phyloP scores from a whole-genome alignment of 2,113 vertebrate species.

The Empidonax alnorum region DNA sequence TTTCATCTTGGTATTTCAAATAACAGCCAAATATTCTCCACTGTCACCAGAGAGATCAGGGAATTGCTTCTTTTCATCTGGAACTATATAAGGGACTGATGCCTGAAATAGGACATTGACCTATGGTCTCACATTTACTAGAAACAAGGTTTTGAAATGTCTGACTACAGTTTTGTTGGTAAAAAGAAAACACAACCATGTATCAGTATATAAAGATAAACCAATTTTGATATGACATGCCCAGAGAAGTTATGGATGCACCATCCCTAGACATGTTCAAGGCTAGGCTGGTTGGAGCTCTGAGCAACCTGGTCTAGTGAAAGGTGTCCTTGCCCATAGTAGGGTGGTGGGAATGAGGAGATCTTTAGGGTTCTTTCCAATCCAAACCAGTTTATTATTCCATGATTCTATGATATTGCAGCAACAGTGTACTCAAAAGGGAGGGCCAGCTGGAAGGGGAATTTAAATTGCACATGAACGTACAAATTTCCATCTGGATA shows the following conservation, averaged over 20 bases:
- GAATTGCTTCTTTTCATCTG: background rate
- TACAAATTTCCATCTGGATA: background rate
- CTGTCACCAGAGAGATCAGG: background rate
- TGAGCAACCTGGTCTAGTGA: background rate
- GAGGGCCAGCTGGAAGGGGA: background rate
- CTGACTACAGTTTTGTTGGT: background rate
- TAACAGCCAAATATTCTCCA: background rate
- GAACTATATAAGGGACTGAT: background rate
- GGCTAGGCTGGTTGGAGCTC: background rate
- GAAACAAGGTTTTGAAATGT: background rate
- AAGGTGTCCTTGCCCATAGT: background rate
- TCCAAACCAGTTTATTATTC: background rate
- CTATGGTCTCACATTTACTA: background rate
- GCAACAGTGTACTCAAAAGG: background rate
- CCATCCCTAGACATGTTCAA: background rate
- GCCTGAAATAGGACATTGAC: background rate
- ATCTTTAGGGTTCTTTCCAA: background rate
- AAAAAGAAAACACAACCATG: background rate
- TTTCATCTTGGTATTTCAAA: background rate
- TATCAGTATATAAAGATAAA: background rate
- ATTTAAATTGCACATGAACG: background rate
- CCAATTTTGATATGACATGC: background rate
- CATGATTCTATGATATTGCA: background rate
- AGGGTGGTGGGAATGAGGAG: background rate
- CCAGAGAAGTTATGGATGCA: rapidly evolving